Conservation (phyloP, 2,797 vertebrate species). For the Hippopotamyrus pictus region DNA sequence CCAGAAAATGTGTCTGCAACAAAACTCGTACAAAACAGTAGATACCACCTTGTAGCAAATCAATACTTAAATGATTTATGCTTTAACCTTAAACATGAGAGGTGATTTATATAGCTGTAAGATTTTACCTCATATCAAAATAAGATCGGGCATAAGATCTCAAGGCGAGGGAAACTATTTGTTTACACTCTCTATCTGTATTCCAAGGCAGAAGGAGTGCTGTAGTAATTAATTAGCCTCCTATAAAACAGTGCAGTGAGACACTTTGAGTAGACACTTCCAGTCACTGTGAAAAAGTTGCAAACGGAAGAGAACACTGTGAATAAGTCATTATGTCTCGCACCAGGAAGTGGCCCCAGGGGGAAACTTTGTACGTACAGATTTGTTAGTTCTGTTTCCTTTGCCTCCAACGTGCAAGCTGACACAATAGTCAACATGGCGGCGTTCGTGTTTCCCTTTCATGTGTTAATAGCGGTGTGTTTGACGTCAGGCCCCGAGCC, state of each 20-base stretch:
- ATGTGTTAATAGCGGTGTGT: not conserved
- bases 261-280: not conserved
- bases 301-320: not conserved
- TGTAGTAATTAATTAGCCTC: not conserved
- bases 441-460: not conserved
- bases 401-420: not conserved
- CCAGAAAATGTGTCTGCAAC: not conserved
- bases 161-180: not conserved
- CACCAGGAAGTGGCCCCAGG: not conserved
- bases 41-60: constrained; percentile 13
- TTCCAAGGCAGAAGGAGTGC: not conserved
- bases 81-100: constrained; percentile 18
- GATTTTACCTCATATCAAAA: not conserved
- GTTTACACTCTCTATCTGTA: not conserved
- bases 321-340: not conserved
- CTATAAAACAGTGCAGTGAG: not conserved
- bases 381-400: not conserved
- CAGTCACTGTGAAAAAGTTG: not conserved
- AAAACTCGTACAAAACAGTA: not conserved
- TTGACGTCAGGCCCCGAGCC: not conserved
- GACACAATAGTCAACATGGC: not conserved
- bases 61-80: constrained; percentile 14
- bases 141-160: not conserved
- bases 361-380: not conserved
- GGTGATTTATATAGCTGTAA: not conserved